These are phyloP conservation scores for Halocynthia aurantium DNA, from an alignment of 23 tunicate genomes.

Conservation along the genomic window DNA sequence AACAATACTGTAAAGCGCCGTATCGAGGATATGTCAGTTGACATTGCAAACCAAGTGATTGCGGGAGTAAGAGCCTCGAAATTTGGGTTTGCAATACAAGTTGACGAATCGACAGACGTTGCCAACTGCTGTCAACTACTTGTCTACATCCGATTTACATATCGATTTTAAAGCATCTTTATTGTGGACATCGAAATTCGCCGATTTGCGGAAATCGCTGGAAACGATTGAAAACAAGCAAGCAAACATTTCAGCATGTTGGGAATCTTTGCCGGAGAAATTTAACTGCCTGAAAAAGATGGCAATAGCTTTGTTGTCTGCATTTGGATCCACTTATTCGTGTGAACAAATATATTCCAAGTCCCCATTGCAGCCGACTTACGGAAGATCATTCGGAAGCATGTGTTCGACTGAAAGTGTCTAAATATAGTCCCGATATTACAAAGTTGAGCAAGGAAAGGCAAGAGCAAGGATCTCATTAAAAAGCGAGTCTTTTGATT, in stretches of 20 bases:
- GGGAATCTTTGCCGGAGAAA: constrained; percentile 66
- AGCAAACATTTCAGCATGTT: constrained; percentile 37
- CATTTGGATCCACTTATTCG: constrained; percentile 49
- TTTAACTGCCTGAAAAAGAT: constrained; percentile 44
- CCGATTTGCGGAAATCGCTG: constrained; percentile 47
- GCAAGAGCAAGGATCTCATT: constrained; percentile 46
- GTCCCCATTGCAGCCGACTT: too few species aligned
- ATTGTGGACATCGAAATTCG: constrained; percentile 52
- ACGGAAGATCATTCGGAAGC: too few species aligned
- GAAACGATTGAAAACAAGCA: constrained; percentile 42
- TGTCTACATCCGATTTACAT: constrained; percentile 29
- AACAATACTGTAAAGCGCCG: constrained; percentile 33
- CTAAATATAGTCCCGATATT: too few species aligned
- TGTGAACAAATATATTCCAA: constrained; percentile 55
- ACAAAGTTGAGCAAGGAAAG: constrained; percentile 43
- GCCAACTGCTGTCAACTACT: constrained; percentile 30
- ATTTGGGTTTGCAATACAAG: constrained; percentile 27
- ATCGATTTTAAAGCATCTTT: constrained; percentile 39
- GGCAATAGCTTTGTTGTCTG: constrained; percentile 56
- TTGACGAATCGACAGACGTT: constrained; percentile 14
- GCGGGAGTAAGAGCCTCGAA: constrained; percentile 28
- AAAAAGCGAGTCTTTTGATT: constrained; percentile 31
- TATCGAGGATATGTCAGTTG: constrained; percentile 35
- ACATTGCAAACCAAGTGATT: constrained; percentile 28
- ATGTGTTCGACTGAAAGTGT: too few species aligned